A percentile compares a stretch with the other conserved stretches of the same genome.
Evolutionary conservation across 2,797 vertebrate species (phyloP).

Genomic region (Euphonia xanthogaster): DNA sequence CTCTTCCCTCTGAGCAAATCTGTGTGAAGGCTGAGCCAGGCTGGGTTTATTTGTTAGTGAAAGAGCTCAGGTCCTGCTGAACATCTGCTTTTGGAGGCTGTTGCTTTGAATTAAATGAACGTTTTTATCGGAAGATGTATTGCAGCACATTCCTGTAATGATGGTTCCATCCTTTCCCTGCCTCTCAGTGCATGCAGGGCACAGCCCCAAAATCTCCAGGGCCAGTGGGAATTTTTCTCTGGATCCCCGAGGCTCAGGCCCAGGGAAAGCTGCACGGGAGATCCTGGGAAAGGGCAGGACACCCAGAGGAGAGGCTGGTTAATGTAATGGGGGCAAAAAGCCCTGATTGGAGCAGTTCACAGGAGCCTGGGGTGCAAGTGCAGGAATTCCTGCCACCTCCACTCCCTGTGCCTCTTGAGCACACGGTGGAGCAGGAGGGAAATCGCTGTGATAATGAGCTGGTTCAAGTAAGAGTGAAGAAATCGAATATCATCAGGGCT

Average conservation of each 20-base stretch:
- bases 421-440: background rate
- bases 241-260: background rate
- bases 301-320: background rate
- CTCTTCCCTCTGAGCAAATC: background rate
- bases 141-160: background rate
- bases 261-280: background rate
- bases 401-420: background rate
- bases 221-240: background rate
- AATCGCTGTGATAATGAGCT: background rate
- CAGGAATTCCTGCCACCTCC: background rate
- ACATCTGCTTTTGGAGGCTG: background rate
- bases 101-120: background rate
- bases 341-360: background rate
- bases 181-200: background rate
- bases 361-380: background rate
- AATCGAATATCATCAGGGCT: background rate
- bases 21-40: background rate
- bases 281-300: conserved; percentile 1
- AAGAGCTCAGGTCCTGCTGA: background rate
- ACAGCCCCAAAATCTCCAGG: background rate
- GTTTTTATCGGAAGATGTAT: background rate
- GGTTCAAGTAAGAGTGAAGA: background rate
- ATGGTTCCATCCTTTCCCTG: background rate
- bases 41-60: background rate
- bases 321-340: background rate